A percentile compares a stretch with the other conserved stretches of the same genome.
phyloP scores from a whole-genome alignment of 2,113 vertebrate genomes.

The Mesitornis unicolor region DNA sequence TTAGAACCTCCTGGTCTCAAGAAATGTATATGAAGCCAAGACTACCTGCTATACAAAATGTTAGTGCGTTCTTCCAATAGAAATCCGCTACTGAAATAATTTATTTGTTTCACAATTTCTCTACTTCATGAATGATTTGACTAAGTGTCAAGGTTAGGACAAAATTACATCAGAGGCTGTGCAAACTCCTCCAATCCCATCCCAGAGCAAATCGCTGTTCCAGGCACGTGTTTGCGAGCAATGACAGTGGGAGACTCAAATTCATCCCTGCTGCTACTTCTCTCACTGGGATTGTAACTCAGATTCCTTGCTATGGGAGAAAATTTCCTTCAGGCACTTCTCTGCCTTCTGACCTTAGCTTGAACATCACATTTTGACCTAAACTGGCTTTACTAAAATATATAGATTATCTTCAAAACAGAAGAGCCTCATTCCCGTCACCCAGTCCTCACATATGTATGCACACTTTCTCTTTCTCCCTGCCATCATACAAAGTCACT shows the following conservation, averaged over 20 bases:
- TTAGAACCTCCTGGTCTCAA: neutral
- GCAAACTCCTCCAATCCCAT: neutral
- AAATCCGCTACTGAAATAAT: neutral
- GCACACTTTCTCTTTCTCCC: neutral
- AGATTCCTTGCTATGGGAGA: neutral
- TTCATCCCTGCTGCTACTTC: neutral
- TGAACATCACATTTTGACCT: neutral
- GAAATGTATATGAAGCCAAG: neutral
- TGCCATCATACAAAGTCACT: neutral
- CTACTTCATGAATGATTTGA: neutral
- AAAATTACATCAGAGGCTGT: neutral
- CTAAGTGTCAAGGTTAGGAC: neutral
- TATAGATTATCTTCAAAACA: neutral
- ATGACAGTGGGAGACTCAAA: neutral
- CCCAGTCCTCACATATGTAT: neutral
- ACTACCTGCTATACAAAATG: neutral
- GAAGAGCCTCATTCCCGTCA: neutral
- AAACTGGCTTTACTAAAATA: neutral
- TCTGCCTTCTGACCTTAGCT: neutral
- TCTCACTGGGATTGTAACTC: neutral
- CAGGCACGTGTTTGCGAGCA: accelerated
- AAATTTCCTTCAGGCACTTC: neutral
- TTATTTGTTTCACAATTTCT: neutral
- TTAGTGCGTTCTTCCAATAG: neutral
- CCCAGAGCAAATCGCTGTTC: too few relatives aligned